phyloP scores from a whole-genome alignment of 2,113 vertebrate species.

The Sapajus apella region DNA sequence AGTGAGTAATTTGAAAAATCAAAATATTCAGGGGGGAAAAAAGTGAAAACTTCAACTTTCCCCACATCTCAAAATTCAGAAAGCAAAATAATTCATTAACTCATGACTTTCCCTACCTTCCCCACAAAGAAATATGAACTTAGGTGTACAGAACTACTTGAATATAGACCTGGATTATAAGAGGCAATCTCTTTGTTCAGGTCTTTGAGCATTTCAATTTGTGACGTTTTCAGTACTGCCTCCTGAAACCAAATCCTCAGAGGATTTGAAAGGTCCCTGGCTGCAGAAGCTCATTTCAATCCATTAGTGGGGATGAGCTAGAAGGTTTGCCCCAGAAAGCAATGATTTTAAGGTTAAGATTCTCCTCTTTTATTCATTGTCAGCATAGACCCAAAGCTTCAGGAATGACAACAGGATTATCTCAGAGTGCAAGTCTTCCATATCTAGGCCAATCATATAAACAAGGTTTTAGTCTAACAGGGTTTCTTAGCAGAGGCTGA shows the following conservation, averaged over 20 bases:
- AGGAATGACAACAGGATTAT: background rate
- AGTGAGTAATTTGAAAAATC: background rate
- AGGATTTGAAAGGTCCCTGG: background rate
- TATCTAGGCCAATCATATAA: background rate
- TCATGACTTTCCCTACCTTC: background rate
- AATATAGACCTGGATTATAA: background rate
- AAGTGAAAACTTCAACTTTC: background rate
- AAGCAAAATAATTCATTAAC: background rate
- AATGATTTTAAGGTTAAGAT: background rate
- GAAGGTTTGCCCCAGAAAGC: background rate
- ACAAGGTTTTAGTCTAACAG: background rate
- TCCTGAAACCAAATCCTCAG: background rate
- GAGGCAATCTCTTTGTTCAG: background rate
- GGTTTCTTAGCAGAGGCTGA: background rate
- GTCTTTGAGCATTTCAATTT: constrained; percentile 1
- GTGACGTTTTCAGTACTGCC: background rate
- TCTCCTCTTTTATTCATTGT: background rate
- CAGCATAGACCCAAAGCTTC: background rate
- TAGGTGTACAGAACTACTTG: background rate
- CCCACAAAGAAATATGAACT: background rate
- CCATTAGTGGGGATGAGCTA: background rate
- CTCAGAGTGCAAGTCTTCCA: background rate
- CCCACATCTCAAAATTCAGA: background rate
- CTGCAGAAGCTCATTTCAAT: background rate
- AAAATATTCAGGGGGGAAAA: background rate